phyloP scores from a whole-genome alignment of 2,888 invertebrate species.

The Chrysina gloriosa region DNA sequence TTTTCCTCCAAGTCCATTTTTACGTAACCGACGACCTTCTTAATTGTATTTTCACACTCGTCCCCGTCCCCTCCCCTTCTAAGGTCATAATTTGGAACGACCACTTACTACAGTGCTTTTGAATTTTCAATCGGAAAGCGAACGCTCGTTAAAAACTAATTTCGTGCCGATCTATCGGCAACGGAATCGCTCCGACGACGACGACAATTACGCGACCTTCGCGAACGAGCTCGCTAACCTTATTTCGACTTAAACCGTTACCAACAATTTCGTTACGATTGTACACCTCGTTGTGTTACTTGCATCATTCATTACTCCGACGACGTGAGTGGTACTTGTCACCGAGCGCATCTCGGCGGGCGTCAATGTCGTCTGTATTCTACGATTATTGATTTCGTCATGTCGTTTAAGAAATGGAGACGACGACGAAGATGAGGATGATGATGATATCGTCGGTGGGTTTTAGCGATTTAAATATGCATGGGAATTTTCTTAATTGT shows the following conservation, averaged over 20 bases:
- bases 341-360: no score
- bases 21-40: conserved; percentile 9
- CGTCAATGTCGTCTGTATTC: no score
- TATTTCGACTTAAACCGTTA: conserved; percentile 33
- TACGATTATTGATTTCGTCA: no score
- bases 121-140: not conserved
- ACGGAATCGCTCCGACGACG: not conserved
- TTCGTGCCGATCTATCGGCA: conserved; percentile 1
- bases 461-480: no score
- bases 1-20: no score
- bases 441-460: no score
- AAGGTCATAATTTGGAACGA: conserved; percentile 34
- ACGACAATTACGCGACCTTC: conserved; percentile 29
- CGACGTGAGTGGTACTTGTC: not conserved
- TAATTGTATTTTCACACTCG: not conserved
- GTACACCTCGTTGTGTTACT: not conserved
- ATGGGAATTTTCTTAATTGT: no score
- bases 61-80: no score
- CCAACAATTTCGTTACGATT: conserved; percentile 25
- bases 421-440: no score
- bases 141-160: conserved; percentile 2
- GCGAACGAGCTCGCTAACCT: conserved; percentile 20
- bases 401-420: no score
- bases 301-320: conserved; percentile 3
- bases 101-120: not conserved